Percentiles rank a stretch among this genome's conserved stretches.
phyloP scores from a whole-genome alignment of 1,140 invertebrate species.

The Ostrea edulis region DNA sequence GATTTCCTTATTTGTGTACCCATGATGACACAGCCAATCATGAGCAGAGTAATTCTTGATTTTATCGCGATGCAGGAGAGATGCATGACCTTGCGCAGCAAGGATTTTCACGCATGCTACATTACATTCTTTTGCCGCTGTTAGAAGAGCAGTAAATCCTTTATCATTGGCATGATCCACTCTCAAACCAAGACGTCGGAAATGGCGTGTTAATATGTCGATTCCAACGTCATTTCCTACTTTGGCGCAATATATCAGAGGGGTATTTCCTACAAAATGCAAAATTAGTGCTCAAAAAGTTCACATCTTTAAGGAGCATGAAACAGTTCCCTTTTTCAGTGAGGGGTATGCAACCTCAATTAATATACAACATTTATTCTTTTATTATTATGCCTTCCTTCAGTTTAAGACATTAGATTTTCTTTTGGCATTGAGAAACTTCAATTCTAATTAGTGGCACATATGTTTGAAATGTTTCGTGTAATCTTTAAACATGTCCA shows the following conservation, averaged over 20 bases:
- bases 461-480: too few relatives aligned
- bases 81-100: slow-evolving; percentile 71
- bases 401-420: too few relatives aligned
- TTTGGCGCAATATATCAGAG: slow-evolving; percentile 73
- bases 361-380: too few relatives aligned
- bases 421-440: too few relatives aligned
- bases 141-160: slow-evolving; percentile 73
- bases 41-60: slow-evolving; percentile 57
- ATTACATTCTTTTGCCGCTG: slow-evolving; percentile 71
- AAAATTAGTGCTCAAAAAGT: background rate
- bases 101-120: slow-evolving; percentile 74
- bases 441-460: too few relatives aligned
- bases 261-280: slow-evolving; percentile 71
- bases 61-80: slow-evolving; percentile 64
- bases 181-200: slow-evolving; percentile 73
- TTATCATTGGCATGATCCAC: slow-evolving; percentile 74
- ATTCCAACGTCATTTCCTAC: slow-evolving; percentile 76
- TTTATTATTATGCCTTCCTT: too few relatives aligned
- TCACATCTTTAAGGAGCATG: too few relatives aligned
- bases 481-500: too few relatives aligned
- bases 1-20: slow-evolving; percentile 60
- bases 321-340: too few relatives aligned
- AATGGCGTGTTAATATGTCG: slow-evolving; percentile 72
- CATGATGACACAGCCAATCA: slow-evolving; percentile 60
- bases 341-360: too few relatives aligned